These are phyloP conservation scores for Sprattus sprattus DNA, from an alignment of 2,113 vertebrate genomes.

Conservation along the genomic window DNA sequence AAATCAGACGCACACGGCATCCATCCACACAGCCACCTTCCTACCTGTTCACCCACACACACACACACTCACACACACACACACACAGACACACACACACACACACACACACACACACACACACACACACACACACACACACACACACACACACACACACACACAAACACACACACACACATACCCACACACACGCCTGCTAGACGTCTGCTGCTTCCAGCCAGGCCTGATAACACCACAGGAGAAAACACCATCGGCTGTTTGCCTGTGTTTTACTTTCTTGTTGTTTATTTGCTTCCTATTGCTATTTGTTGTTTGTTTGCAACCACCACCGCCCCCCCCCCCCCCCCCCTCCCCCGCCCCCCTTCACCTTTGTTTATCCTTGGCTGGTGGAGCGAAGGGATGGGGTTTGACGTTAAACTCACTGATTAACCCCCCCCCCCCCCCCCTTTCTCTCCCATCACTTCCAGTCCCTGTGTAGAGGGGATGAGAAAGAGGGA, in stretches of 20 bases:
- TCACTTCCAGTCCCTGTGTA: background rate
- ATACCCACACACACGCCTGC: no score
- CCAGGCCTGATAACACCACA: background rate
- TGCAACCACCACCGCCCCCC: background rate
- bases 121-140: no score
- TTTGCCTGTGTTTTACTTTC: background rate
- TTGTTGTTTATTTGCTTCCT: background rate
- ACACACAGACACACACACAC: no score
- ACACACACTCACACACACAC: no score
- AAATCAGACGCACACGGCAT: background rate
- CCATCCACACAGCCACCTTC: background rate
- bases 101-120: no score
- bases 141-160: no score
- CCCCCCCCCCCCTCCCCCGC: slow-evolving; percentile 3
- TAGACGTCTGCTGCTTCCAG: background rate
- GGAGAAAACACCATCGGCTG: background rate
- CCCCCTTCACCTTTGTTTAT: background rate
- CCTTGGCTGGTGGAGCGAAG: background rate
- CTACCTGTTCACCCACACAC: no score
- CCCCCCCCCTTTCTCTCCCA: background rate
- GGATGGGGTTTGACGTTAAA: background rate
- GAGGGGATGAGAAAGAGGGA: slow-evolving; percentile 26
- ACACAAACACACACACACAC: no score
- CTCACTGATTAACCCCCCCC: background rate
- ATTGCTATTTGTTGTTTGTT: background rate